phyloP scores from a whole-genome alignment of 2,888 invertebrate genomes.

The Cataglyphis altisquamis region DNA sequence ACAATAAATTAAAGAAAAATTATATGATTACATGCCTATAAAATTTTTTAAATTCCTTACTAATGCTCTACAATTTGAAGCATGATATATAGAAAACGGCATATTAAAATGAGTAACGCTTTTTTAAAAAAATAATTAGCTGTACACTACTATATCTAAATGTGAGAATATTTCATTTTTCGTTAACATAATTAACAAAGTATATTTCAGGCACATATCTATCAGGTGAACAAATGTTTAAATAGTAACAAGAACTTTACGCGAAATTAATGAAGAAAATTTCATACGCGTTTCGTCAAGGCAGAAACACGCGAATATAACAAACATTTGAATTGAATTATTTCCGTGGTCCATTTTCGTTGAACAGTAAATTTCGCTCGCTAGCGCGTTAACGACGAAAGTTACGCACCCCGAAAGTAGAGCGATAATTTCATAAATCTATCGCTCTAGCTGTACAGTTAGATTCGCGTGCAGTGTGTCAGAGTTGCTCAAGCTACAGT shows the following conservation, averaged over 20 bases:
- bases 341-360: slow-evolving; percentile 59
- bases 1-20: not conserved
- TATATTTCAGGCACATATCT: not conserved
- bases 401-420: slow-evolving; percentile 56
- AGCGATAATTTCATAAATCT: slow-evolving; percentile 61
- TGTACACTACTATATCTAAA: not conserved
- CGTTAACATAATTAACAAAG: not conserved
- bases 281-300: not conserved
- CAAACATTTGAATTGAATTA: slow-evolving; percentile 43
- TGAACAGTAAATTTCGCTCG: slow-evolving; percentile 19
- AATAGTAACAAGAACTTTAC: not conserved
- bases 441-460: slow-evolving; percentile 45
- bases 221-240: not conserved
- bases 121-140: not conserved
- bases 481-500: slow-evolving; percentile 17
- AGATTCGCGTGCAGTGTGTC: slow-evolving; percentile 15
- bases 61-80: too few species aligned
- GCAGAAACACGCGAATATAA: not conserved
- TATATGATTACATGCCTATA: too few species aligned
- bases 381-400: slow-evolving; percentile 39
- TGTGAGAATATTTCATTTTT: not conserved
- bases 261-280: slow-evolving; percentile 41
- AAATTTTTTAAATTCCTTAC: too few species aligned
- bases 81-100: too few species aligned
- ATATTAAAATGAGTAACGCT: not conserved